A percentile compares a stretch with the other conserved stretches of the same genome.
Evolutionary conservation across 92 coral and sea anemone species (phyloP).

Genomic region (Paragorgia papillata): DNA sequence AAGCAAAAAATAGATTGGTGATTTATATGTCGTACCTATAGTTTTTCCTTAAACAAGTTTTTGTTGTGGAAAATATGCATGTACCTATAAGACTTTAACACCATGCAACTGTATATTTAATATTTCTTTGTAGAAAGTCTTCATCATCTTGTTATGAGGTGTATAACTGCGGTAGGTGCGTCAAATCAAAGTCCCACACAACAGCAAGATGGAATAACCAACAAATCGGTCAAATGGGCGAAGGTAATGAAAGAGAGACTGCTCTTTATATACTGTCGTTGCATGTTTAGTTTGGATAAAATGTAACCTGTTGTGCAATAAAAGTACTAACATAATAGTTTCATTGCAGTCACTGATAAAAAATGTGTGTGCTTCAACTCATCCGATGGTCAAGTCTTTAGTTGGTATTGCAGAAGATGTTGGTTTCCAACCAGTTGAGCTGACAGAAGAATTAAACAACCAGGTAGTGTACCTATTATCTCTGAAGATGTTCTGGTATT

Average conservation of each 20-base stretch:
- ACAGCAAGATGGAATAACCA: conserved; percentile 11
- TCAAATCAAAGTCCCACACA: conserved; percentile 11
- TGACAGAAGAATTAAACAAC: conserved; percentile 12
- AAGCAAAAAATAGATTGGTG: too few relatives aligned
- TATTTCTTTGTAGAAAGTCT: conserved; percentile 23
- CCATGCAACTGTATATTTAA: too few relatives aligned
- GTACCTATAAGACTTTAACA: too few relatives aligned
- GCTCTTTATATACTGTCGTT: too few relatives aligned
- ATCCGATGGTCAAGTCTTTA: conserved; percentile 4
- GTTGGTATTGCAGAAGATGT: conserved; percentile 12
- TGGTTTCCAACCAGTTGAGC: conserved; percentile 19
- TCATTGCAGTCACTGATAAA: conserved; percentile 35
- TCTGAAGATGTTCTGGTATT: not conserved
- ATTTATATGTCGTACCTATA: too few relatives aligned
- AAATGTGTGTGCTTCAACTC: conserved; percentile 18
- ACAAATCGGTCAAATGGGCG: conserved; percentile 44
- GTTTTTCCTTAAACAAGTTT: too few relatives aligned
- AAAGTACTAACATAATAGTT: not conserved
- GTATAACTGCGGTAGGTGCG: conserved; percentile 28
- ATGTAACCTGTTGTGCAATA: too few relatives aligned
- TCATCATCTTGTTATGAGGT: conserved; percentile 19
- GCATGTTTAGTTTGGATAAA: too few relatives aligned
- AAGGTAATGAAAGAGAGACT: not conserved
- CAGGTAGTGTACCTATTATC: too few relatives aligned
- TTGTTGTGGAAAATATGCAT: too few relatives aligned